Base-by-base conservation (phyloP, 2,797 vertebrate species). In the Enteromius treurensis region DNA sequence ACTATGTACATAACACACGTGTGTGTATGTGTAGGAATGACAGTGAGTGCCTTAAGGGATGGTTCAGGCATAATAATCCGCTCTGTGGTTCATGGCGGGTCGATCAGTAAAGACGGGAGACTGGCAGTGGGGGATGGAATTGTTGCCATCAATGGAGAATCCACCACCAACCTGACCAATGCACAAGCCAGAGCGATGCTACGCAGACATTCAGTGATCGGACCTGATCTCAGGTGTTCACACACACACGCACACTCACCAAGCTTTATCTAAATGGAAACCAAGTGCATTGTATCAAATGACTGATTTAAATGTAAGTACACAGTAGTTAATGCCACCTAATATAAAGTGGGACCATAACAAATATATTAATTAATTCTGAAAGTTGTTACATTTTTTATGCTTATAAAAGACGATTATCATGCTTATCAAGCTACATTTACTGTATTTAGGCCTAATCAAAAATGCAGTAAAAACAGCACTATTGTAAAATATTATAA, bases 61-160 rank as follows among this genome's bases (percentile, higher is more conserved):
- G 97, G 97, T 86, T 94, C 95, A 89, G 97, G 97, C 90, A 95
- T 98, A 94, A 95, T 97, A 89, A 96, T 99, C 80, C 96, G 97
- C 87, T 97, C 95, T 32, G 88, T 99, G 90, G 96, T 97, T 92
- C 96, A 96, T 10, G 97, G 97, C 75, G 97, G 97, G 68, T 96
- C 96, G 65, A 96, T 99, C 89, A 96, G 95, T 92, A 95, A 95
- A 49, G 98, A 99, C 90, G 97, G 97, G 86, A 95, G 96, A 70
- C 96, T 99, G 88, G 92, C 94, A 71, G 94, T 96, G 40, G 97
- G 98, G 13, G 97, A 98, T 84, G 94, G 94, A 91, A 97, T 99
- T 90, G 88, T 98, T 87, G 96, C 95, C 73, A 93, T 99, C 89
- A 99, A 98, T 86, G 95, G 96, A 89, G 97, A 99, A 85, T 89